These are phyloP conservation scores for Oegoconia quadripuncta DNA, from an alignment of 2,888 invertebrate species.

Conservation along the genomic window DNA sequence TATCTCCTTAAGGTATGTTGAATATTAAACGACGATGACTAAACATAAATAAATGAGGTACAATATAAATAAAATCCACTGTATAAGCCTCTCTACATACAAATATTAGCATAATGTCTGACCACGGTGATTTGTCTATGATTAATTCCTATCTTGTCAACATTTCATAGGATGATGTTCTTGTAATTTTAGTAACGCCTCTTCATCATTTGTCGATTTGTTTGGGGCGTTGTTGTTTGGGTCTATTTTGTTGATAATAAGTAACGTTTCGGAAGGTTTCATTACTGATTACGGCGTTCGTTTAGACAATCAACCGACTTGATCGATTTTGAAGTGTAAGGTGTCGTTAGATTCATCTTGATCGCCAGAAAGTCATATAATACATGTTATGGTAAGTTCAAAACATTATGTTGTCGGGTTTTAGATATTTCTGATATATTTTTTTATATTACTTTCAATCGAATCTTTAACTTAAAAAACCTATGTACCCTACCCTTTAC, in stretches of 20 bases:
- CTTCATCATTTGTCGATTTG: slow-evolving; percentile 43
- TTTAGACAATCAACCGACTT: no score
- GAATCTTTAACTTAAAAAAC: no score
- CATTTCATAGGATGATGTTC: slow-evolving; percentile 48
- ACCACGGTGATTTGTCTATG: slow-evolving; percentile 45
- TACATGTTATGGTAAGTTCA: no score
- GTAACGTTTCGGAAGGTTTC: no score
- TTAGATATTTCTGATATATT: slow-evolving; percentile 3
- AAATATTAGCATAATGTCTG: slow-evolving; percentile 46
- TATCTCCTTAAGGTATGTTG: slow-evolving; percentile 55
- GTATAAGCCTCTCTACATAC: slow-evolving; percentile 28
- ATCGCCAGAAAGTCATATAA: no score
- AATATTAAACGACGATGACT: slow-evolving; percentile 68
- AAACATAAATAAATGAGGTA: slow-evolving; percentile 64
- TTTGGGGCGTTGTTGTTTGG: slow-evolving; percentile 35
- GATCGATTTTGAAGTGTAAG: no score
- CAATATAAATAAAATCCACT: slow-evolving; percentile 41
- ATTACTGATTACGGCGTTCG: no score
- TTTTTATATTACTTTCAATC: slow-evolving; percentile 8
- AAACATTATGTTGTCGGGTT: no score
- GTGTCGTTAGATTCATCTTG: no score
- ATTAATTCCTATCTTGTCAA: slow-evolving; percentile 61
- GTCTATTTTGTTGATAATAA: slow-evolving; percentile 32
- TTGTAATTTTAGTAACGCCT: slow-evolving; percentile 56
- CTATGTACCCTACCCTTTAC: no score